phyloP scores from a whole-genome alignment of 2,888 invertebrate genomes.

The Crematogaster levior region DNA sequence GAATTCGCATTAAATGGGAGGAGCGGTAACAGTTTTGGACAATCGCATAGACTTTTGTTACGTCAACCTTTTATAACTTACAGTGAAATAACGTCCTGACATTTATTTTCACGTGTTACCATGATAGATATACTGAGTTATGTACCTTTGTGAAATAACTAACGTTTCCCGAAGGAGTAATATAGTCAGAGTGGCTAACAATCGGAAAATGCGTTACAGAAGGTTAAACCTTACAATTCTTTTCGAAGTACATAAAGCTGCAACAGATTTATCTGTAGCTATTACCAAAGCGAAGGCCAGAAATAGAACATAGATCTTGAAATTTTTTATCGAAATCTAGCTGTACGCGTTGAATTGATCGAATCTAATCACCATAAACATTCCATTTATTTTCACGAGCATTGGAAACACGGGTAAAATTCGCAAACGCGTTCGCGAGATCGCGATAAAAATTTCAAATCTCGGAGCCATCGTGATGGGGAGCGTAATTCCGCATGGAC shows the following conservation, averaged over 20 bases:
- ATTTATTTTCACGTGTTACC: conserved; percentile 32
- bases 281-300: conserved; percentile 11
- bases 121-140: too few species aligned
- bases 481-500: conserved; percentile 21
- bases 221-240: conserved; percentile 34
- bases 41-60: conserved; percentile 14
- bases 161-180: background rate
- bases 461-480: background rate
- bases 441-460: conserved; percentile 19
- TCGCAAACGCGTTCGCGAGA: background rate
- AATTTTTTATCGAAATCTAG: background rate
- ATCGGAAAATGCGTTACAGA: conserved; percentile 33
- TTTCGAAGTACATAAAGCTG: conserved; percentile 27
- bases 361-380: conserved; percentile 33
- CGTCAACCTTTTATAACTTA: conserved; percentile 49
- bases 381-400: conserved; percentile 29
- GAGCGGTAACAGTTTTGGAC: conserved; percentile 6
- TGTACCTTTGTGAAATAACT: conserved; percentile 16
- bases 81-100: conserved; percentile 16
- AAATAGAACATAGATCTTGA: background rate
- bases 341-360: background rate
- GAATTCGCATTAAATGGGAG: conserved; percentile 18
- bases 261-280: conserved; percentile 18
- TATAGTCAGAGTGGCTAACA: conserved; percentile 27
- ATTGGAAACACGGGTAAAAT: background rate